These are phyloP conservation scores for Drosophila kanapiae DNA, from an alignment of 1,140 invertebrate genomes.

Conservation along the genomic window DNA sequence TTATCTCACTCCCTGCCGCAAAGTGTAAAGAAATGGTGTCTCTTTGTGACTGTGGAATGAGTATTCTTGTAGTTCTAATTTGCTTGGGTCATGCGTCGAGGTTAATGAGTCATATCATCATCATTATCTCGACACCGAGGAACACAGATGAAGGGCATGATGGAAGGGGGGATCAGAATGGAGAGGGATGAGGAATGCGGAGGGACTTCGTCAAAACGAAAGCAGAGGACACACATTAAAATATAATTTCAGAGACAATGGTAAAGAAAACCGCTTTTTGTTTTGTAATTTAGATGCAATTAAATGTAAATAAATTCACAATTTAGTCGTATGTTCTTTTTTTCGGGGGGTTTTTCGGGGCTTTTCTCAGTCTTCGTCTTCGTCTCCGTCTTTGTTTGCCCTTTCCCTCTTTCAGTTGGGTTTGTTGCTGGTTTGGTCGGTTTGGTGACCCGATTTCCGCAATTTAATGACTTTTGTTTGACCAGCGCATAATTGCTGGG, in stretches of 20 bases:
- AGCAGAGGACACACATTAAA: constrained; percentile 70
- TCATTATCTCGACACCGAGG: constrained; percentile 66
- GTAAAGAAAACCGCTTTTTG: constrained; percentile 43
- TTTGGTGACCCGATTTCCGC: constrained; percentile 82
- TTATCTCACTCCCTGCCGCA: neutral
- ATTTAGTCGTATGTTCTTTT: constrained; percentile 72
- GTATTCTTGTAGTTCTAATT: constrained; percentile 69
- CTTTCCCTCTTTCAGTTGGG: constrained; percentile 25
- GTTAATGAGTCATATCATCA: constrained; percentile 83
- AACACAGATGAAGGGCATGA: constrained; percentile 19
- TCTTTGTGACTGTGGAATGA: constrained; percentile 27
- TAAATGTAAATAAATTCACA: constrained; percentile 83
- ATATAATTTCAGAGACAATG: constrained; percentile 56
- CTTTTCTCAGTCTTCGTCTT: constrained; percentile 28
- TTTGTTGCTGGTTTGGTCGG: constrained; percentile 45
- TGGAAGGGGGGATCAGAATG: neutral
- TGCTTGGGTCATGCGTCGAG: constrained; percentile 81
- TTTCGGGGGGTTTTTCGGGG: constrained; percentile 31
- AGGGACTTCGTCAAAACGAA: constrained; percentile 60
- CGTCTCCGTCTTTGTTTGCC: constrained; percentile 21
- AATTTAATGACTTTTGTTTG: constrained; percentile 82
- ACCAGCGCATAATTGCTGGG: constrained; percentile 79
- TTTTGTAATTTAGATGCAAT: constrained; percentile 80
- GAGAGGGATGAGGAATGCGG: neutral
- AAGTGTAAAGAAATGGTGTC: constrained; percentile 44